These are phyloP conservation scores for Drosophila littoralis DNA, from an alignment of 1,140 invertebrate genomes.

Conservation along the genomic window DNA sequence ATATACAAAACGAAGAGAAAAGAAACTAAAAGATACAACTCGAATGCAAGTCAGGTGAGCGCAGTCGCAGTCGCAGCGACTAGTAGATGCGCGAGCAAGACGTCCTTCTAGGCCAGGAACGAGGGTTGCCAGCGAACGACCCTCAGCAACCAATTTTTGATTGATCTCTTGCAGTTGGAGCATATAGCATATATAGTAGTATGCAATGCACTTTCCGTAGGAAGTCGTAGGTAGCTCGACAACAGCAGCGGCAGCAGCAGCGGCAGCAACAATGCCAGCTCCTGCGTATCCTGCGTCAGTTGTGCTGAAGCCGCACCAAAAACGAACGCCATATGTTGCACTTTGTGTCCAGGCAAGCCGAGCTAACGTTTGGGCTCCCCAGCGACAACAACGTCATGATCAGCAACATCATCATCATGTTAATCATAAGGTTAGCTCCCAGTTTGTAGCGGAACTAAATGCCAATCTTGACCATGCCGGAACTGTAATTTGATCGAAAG, in stretches of 20 bases:
- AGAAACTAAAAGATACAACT: conserved; percentile 2
- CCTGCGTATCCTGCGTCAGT: conserved; percentile 81
- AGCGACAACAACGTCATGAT: conserved; percentile 14
- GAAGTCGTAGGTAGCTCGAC: conserved; percentile 43
- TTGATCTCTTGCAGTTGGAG: conserved; percentile 69
- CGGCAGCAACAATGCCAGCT: conserved; percentile 17
- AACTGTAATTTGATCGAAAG: conserved; percentile 82
- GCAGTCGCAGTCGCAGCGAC: conserved; percentile 1
- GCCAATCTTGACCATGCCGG: conserved; percentile 72
- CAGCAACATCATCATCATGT: conserved; percentile 7
- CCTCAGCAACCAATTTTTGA: conserved; percentile 64
- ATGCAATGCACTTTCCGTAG: conserved; percentile 23
- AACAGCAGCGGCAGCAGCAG: conserved; percentile 2
- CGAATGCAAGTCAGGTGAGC: conserved; percentile 25
- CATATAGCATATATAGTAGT: not conserved
- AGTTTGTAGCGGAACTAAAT: conserved; percentile 70
- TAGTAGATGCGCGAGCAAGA: conserved; percentile 27
- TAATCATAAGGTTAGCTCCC: conserved; percentile 2
- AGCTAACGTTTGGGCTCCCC: conserved; percentile 61
- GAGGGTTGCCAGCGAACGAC: conserved; percentile 15
- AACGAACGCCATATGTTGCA: conserved; percentile 71
- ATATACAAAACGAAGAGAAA: not conserved
- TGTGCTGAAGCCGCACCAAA: conserved; percentile 73
- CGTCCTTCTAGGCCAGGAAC: conserved; percentile 25
- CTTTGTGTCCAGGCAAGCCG: conserved; percentile 48